These are phyloP conservation scores for Mythimna loreyi DNA, from an alignment of 2,888 invertebrate species.

Conservation along the genomic window DNA sequence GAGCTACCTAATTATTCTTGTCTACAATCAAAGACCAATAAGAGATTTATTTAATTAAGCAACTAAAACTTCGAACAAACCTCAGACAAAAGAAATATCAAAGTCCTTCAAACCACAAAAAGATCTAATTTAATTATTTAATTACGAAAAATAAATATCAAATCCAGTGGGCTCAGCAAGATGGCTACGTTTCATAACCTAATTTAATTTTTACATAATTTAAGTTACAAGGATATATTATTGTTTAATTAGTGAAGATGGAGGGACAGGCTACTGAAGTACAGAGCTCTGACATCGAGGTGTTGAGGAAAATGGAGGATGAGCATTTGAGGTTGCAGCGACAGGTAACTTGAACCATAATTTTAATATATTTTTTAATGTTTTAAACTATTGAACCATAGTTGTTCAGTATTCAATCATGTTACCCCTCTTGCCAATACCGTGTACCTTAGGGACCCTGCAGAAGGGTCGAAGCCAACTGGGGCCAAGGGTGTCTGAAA, in stretches of 20 bases:
- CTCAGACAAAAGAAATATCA: conserved; percentile 9
- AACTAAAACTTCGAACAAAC: conserved; percentile 11
- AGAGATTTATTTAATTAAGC: conserved; percentile 14
- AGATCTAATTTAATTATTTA: conserved; percentile 17
- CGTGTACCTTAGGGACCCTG: too few relatives aligned
- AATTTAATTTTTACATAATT: conserved; percentile 54
- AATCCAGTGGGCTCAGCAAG: conserved; percentile 53
- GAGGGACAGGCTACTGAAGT: conserved; percentile 54
- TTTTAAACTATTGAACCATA: too few relatives aligned
- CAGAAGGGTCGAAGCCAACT: too few relatives aligned
- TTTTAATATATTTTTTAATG: too few relatives aligned
- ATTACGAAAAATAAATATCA: conserved; percentile 22
- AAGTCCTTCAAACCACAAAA: conserved; percentile 1
- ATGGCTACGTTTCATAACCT: conserved; percentile 34
- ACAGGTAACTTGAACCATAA: conserved; percentile 70
- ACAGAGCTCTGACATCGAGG: conserved; percentile 73
- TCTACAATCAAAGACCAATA: neutral
- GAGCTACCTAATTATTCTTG: conserved; percentile 3
- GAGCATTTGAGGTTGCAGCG: conserved; percentile 83
- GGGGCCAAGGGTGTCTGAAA: too few relatives aligned
- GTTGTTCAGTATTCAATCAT: too few relatives aligned
- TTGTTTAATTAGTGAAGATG: conserved; percentile 62
- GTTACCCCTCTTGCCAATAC: too few relatives aligned
- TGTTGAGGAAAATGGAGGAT: conserved; percentile 83
- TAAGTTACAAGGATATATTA: conserved; percentile 42